Base-by-base conservation (phyloP, 2,888 invertebrate genomes). In the Auanema freiburgensis region DNA sequence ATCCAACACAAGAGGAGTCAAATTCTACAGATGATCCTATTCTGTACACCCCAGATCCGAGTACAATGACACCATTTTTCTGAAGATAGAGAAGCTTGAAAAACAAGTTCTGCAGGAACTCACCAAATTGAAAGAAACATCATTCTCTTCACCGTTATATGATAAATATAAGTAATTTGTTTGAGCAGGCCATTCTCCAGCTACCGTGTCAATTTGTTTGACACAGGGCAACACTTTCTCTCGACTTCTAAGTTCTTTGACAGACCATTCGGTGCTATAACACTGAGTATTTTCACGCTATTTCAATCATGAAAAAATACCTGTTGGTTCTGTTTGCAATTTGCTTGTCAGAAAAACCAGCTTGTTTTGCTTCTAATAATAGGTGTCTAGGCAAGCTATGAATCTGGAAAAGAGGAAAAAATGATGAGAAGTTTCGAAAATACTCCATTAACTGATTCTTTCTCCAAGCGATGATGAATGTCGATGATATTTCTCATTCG, bases 131-230 rank as follows among this genome's bases (percentile, higher is more conserved):
- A 77, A 76, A 6, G 67, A 74, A 50, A 95, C 84, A 83, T 96
- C 95, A 84, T 93, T 91, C 40, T 88, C 87, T 14, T 55, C 58
- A 0, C 91, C 97, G 84, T 94, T 96, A 85, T 98, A 99, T 0
- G 98, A 98, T 33, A 96, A 84, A 83, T 97, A 99, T n/a, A 99
- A 88, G 84, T 99, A 99, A 85, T 99, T 99, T 1, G 98, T 99
- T 41, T 90, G 89, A 0, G 97, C 97, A 0, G 98, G 98, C 95
- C 96, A 99, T 85, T 99, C 98, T 0, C 96, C 98, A 44, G 98
- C 96, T 4, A 98, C 96, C 0, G 97, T 98, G 85, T 98, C 97
- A 72, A 99, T 97, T 87, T 95, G 93, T 85, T 97, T 97, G 0
- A 97, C 92, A 83, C 88, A 91, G 0, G 95, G 95, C 0, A 87